These are phyloP conservation scores for Omphaloscelis lunosa DNA, from an alignment of 2,888 invertebrate species.

Conservation along the genomic window DNA sequence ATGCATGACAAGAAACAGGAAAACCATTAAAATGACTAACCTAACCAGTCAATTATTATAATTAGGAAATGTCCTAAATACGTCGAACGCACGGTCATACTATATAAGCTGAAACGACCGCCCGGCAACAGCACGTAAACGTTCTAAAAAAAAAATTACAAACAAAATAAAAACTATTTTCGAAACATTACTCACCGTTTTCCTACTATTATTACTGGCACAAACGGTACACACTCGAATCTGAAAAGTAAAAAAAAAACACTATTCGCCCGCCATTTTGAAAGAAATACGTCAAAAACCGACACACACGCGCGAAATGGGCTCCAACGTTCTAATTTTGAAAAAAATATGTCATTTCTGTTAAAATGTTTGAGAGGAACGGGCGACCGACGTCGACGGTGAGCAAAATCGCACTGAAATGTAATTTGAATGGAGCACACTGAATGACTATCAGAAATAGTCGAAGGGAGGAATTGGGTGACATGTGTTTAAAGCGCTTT, in stretches of 20 bases:
- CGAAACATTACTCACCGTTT: conserved; percentile 65
- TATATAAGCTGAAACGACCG: conserved; percentile 37
- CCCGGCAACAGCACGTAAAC: conserved; percentile 55
- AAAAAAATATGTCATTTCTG: conserved; percentile 49
- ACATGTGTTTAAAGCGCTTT: conserved; percentile 59
- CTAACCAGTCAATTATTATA: conserved; percentile 51
- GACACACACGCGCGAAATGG: conserved; percentile 59
- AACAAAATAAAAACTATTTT: conserved; percentile 68
- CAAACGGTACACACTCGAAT: conserved; percentile 48
- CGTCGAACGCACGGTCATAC: conserved; percentile 30
- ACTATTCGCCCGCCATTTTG: conserved; percentile 66
- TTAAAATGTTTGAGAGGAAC: conserved; percentile 6
- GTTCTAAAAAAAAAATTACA: conserved; percentile 56
- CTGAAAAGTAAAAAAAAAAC: conserved; percentile 50
- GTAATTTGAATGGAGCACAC: conserved; percentile 80
- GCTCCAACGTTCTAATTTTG: conserved; percentile 52
- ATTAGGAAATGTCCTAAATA: conserved; percentile 55
- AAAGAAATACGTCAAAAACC: conserved; percentile 54
- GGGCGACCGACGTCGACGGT: conserved; percentile 37
- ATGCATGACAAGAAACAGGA: conserved; percentile 26
- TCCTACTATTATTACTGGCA: conserved; percentile 56
- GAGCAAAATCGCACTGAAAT: conserved; percentile 71
- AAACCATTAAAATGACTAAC: conserved; percentile 43
- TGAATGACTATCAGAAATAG: conserved; percentile 88
- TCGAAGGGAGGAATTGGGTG: conserved; percentile 80